Percentiles rank a stretch among this genome's conserved stretches.
Evolutionary conservation across 1,140 invertebrate genomes (phyloP).

Genomic region (Meloidogyne floridensis): DNA sequence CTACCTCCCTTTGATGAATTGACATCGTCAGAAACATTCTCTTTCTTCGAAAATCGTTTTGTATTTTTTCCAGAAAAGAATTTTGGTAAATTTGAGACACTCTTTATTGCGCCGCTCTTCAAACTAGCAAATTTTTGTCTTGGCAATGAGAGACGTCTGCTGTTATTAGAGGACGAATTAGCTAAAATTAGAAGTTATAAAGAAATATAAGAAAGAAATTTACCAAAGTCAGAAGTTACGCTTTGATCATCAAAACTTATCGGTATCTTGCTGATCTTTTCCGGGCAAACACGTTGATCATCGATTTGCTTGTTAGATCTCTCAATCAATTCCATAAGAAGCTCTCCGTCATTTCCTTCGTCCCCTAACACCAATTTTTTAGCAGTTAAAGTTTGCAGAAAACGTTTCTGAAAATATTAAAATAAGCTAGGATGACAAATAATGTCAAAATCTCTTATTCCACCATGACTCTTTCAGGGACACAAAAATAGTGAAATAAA

Average conservation of each 20-base stretch:
- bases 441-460: too few relatives aligned
- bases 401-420: neutral
- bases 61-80: too few relatives aligned
- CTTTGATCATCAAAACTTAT: neutral
- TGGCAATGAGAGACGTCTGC: slow-evolving; percentile 1
- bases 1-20: too few relatives aligned
- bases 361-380: neutral
- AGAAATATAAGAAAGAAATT: too few relatives aligned
- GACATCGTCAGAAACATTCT: too few relatives aligned
- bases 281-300: slow-evolving; percentile 16
- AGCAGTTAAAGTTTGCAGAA: neutral
- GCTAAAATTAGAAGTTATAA: too few relatives aligned
- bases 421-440: neutral
- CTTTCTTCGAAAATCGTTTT: too few relatives aligned
- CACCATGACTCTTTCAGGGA: too few relatives aligned
- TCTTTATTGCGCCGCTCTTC: too few relatives aligned
- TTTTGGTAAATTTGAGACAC: too few relatives aligned
- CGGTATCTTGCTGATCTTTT: neutral
- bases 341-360: neutral
- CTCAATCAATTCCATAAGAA: slow-evolving; percentile 1
- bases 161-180: neutral
- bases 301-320: neutral
- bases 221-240: too few relatives aligned
- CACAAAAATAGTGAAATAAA: neutral
- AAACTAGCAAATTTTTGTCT: neutral